Base-by-base conservation (phyloP, 2,888 invertebrate species). In the Isoperla grammatica region DNA sequence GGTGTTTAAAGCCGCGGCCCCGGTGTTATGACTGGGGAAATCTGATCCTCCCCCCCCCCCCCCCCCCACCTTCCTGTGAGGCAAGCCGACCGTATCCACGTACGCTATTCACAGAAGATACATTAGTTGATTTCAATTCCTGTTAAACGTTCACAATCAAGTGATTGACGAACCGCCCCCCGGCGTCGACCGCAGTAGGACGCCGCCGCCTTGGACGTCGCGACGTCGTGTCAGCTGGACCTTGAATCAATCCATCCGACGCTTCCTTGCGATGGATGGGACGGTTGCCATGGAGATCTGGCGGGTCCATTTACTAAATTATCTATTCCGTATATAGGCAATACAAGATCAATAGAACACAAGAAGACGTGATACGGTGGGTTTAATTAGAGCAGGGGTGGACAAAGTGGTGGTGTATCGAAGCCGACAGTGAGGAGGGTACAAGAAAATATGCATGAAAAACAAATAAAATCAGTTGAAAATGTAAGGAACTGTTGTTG, bases 221-320 rank as follows among this genome's bases (percentile, higher is more conserved):
- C 19, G 39, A 39, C 19, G 39, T 11, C 23, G 46, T 20, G 20
- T 22, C 49, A 15, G 57, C 57, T 57, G 48, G 46, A 46, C 46
- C 57, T 48, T 48, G 48, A 59, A 59, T 50, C 59, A 59, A 59
- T 59, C 59, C 58, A 50, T 58, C 58, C 50, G 50, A 43, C 17
- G 45, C 57, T 57, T 57, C 57, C 29, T 29, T 29, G 29, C 29
- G 29, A 29, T 6, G 29, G n/a, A n/a, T n/a, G n/a, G n/a, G n/a
- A 20, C 46, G 46, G 63, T 63, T 61, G 37, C 63, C 57, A 63
- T 63, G 63, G 61, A 39, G 59, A 61, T 55, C 15, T 17, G 56
- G 60, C 37, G 55, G 60, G 64, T 62, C 64, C 64, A 64, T 64
- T 64, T 64, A 62, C 53, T 64, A 64, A 64, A 64, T 64, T 64